Conservation (phyloP, 1,140 invertebrate genomes). For the Drosophila punjabiensis region DNA sequence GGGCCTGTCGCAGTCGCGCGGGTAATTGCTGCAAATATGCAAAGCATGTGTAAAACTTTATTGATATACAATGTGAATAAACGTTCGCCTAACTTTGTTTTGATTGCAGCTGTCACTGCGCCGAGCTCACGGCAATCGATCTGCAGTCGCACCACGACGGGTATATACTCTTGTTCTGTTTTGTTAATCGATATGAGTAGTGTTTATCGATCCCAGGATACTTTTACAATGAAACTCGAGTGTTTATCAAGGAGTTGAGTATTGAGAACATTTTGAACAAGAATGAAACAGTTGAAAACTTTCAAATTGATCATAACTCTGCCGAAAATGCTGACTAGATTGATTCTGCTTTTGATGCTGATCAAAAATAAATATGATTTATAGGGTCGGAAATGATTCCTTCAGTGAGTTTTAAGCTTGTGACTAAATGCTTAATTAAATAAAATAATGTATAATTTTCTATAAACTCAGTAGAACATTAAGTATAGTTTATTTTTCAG, state of each 20-base stretch:
- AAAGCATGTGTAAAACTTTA: constrained; percentile 67
- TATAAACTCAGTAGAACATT: no score
- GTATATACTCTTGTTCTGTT: constrained; percentile 11
- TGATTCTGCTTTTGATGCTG: no score
- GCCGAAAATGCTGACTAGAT: no score
- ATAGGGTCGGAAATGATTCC: no score
- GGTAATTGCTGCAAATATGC: constrained; percentile 62
- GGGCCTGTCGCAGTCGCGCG: constrained; percentile 46
- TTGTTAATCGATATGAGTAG: not conserved
- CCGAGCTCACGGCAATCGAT: constrained; percentile 33
- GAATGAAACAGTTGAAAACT: no score
- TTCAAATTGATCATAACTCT: no score
- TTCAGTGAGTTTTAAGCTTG: no score
- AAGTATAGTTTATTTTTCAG: no score
- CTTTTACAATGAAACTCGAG: not conserved
- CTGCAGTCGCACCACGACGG: not conserved
- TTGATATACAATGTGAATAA: constrained; percentile 58
- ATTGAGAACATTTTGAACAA: not conserved
- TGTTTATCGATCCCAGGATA: not conserved
- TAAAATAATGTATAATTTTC: no score
- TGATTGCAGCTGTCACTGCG: constrained; percentile 68
- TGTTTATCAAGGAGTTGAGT: not conserved
- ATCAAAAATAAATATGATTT: no score
- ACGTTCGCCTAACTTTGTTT: constrained; percentile 56
- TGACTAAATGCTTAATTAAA: no score